These are phyloP conservation scores for Pundamilia nyererei DNA, from an alignment of 2,113 vertebrate genomes.

Conservation along the genomic window DNA sequence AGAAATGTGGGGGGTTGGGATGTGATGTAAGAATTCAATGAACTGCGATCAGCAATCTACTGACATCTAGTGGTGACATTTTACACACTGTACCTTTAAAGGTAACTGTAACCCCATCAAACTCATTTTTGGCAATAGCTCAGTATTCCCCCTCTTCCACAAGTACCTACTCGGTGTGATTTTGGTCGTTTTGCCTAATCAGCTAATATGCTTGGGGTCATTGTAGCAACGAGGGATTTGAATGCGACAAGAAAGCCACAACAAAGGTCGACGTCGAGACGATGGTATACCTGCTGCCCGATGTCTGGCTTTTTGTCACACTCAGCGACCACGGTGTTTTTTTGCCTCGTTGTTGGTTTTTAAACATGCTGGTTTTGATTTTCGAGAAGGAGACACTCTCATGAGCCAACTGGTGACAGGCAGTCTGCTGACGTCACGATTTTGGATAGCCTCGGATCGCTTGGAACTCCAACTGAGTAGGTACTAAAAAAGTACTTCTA, in stretches of 20 bases:
- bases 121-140: not conserved
- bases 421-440: rapidly evolving
- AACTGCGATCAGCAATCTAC: not conserved
- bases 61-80: not conserved
- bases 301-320: not conserved
- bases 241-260: rapidly evolving
- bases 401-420: not conserved
- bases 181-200: not conserved
- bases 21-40: not conserved
- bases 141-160: rapidly evolving
- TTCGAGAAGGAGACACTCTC: not conserved
- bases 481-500: not conserved
- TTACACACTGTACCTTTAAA: not conserved
- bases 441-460: not conserved
- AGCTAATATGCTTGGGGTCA: not conserved
- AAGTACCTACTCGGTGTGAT: rapidly evolving
- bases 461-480: not conserved
- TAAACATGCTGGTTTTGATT: not conserved
- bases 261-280: not conserved
- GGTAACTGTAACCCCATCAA: not conserved
- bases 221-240: rapidly evolving
- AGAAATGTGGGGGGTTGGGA: not conserved
- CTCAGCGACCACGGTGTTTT: rapidly evolving
- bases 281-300: not conserved
- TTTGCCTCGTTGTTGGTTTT: not conserved